A percentile compares a stretch with the other conserved stretches of the same genome.
phyloP scores from a whole-genome alignment of 2,113 vertebrate species.

The Saguinus midas region DNA sequence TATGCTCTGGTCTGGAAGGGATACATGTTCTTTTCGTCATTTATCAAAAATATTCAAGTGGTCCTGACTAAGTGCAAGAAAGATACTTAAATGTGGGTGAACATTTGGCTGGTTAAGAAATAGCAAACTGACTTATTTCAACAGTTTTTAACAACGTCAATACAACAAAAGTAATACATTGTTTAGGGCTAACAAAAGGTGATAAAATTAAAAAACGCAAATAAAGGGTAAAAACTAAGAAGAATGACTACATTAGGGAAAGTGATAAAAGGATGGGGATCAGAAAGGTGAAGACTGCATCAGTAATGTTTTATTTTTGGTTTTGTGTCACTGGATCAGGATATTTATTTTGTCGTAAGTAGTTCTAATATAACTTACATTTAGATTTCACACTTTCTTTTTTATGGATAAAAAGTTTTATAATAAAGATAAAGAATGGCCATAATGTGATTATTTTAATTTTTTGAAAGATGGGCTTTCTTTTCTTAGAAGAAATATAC shows the following conservation, averaged over 20 bases:
- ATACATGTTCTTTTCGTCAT: fast-evolving
- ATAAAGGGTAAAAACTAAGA: not conserved
- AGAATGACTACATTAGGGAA: not conserved
- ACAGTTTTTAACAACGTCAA: not conserved
- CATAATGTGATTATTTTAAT: conserved; percentile 29
- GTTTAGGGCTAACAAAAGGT: not conserved
- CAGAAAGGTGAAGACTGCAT: not conserved
- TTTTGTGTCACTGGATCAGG: not conserved
- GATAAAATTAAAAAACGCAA: not conserved
- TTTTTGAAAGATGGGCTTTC: conserved; percentile 49
- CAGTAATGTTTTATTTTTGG: not conserved
- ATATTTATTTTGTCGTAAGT: conserved; percentile 55
- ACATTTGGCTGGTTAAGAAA: not conserved
- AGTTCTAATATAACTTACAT: not conserved
- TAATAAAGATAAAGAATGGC: conserved; percentile 49
- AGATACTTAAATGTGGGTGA: not conserved
- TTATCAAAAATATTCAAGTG: not conserved
- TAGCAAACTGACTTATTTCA: not conserved
- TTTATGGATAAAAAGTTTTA: conserved; percentile 47
- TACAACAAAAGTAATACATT: not conserved
- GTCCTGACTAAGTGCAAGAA: not conserved
- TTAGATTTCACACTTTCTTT: conserved; percentile 24
- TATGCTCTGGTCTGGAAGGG: not conserved
- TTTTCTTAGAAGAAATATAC: conserved; percentile 61
- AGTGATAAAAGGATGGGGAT: not conserved